Percentiles rank a stretch among this genome's conserved stretches.
These are phyloP conservation scores for Xenops minutus DNA, from an alignment of 2,797 vertebrate species.

Conservation along the genomic window DNA sequence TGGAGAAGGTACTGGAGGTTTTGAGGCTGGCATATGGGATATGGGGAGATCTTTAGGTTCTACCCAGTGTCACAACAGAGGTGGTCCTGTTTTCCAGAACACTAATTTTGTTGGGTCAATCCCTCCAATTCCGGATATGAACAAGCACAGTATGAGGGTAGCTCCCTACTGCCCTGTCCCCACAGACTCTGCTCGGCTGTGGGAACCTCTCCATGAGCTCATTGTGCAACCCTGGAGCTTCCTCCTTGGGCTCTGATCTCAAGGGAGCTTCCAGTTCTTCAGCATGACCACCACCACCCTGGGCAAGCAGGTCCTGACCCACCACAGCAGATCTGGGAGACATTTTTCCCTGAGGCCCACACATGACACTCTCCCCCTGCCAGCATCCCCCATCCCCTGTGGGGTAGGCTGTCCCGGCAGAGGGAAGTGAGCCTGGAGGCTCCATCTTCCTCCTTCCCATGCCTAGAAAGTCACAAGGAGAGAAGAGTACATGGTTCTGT, in stretches of 20 bases:
- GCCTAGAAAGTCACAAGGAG: constrained; percentile 35
- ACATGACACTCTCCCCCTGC: background rate
- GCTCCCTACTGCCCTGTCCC: background rate
- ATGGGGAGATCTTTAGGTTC: background rate
- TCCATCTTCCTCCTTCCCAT: constrained; percentile 66
- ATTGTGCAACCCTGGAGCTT: constrained; percentile 73
- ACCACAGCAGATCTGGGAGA: background rate
- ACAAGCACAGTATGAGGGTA: background rate
- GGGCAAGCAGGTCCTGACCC: background rate
- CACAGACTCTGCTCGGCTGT: constrained; percentile 44
- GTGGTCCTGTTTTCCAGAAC: background rate
- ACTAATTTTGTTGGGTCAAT: background rate
- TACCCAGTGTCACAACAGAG: background rate
- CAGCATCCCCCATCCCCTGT: background rate
- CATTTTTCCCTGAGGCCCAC: background rate
- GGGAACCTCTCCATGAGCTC: constrained; percentile 67
- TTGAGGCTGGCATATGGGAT: background rate
- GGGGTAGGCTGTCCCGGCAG: constrained; percentile 34
- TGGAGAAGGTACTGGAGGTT: background rate
- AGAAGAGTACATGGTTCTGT: background rate
- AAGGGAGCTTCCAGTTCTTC: constrained; percentile 57
- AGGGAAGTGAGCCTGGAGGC: constrained; percentile 57
- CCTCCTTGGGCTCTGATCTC: constrained; percentile 66
- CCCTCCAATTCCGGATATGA: background rate
- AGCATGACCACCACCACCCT: constrained; percentile 61